Conservation (phyloP, 2,113 vertebrate genomes). For the Trematomus loennbergii region DNA sequence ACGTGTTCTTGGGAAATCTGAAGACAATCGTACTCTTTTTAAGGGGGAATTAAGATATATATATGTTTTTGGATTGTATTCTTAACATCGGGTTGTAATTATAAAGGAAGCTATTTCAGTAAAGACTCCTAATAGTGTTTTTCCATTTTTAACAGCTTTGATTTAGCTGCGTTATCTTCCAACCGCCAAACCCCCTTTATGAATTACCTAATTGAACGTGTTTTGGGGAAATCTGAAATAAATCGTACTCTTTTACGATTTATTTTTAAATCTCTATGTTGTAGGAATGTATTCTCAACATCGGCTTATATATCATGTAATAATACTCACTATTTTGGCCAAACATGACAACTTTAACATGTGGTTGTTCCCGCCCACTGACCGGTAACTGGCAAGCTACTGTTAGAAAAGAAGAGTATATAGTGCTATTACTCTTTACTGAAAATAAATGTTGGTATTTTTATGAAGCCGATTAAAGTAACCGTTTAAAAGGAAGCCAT, state of each 20-base stretch:
- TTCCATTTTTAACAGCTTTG: not conserved
- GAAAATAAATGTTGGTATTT: not conserved
- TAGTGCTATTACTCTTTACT: not conserved
- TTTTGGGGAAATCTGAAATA: accelerated
- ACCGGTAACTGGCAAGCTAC: not conserved
- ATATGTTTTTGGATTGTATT: accelerated
- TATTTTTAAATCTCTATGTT: accelerated
- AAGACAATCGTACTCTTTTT: accelerated
- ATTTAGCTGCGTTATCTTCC: not conserved
- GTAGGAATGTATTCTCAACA: accelerated
- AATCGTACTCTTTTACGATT: accelerated
- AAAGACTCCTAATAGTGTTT: too few relatives aligned
- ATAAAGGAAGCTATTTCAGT: too few relatives aligned
- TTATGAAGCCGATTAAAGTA: accelerated
- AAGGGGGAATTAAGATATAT: accelerated
- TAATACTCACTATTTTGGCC: not conserved
- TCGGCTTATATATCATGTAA: not conserved
- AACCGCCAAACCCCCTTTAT: not conserved
- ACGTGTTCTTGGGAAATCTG: accelerated
- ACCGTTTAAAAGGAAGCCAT: accelerated
- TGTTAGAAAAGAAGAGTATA: accelerated
- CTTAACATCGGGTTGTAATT: not conserved
- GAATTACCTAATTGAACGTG: not conserved
- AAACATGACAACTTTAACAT: slow-evolving; percentile 10
- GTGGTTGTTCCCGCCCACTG: slow-evolving; percentile 18